A percentile compares a stretch with the other conserved stretches of the same genome.
phyloP scores from a whole-genome alignment of 2,113 vertebrate species.

The Rhea americana region DNA sequence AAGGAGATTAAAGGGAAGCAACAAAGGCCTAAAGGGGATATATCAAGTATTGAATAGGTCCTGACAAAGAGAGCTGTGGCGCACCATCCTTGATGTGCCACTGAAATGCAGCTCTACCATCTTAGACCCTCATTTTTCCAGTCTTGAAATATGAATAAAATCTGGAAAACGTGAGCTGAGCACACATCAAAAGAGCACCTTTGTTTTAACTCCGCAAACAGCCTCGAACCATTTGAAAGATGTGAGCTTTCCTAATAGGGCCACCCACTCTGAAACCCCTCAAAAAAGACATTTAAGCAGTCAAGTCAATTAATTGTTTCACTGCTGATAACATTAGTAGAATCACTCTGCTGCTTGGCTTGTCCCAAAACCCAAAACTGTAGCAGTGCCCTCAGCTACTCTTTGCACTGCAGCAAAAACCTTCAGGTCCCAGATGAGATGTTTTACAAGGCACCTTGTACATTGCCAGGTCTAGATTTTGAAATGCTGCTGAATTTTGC shows the following conservation, averaged over 20 bases:
- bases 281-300: neutral
- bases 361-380: neutral
- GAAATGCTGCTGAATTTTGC: neutral
- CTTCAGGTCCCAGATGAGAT: fast-evolving
- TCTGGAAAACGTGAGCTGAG: neutral
- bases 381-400: neutral
- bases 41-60: neutral
- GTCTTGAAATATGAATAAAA: neutral
- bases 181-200: neutral
- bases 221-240: neutral
- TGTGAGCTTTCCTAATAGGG: neutral
- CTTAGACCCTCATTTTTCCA: neutral
- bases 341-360: neutral
- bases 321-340: neutral
- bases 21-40: neutral
- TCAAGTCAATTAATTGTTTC: neutral
- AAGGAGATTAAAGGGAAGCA: neutral
- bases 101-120: neutral
- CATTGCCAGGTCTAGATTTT: fast-evolving
- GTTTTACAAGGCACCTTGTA: neutral
- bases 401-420: neutral
- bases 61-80: neutral
- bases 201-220: neutral
- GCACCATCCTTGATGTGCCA: neutral
- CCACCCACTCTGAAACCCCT: neutral